These are phyloP conservation scores for Alethe castanea DNA, from an alignment of 2,113 vertebrate genomes.

Conservation along the genomic window DNA sequence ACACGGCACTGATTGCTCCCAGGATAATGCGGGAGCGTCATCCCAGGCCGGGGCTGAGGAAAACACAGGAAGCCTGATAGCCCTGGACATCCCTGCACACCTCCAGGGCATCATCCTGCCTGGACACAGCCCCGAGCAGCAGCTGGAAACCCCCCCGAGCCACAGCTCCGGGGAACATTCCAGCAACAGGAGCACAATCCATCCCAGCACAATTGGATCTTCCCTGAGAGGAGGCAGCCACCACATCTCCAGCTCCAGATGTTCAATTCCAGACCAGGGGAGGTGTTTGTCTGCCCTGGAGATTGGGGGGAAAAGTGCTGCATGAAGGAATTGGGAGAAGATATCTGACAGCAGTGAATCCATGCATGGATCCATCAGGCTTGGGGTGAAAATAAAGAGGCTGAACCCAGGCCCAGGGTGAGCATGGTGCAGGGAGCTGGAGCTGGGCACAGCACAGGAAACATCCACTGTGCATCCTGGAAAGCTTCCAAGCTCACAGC, in stretches of 20 bases:
- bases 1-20: background rate
- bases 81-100: background rate
- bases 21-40: background rate
- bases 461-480: background rate
- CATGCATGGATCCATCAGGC: fast-evolving
- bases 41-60: background rate
- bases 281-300: background rate
- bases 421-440: background rate
- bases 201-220: background rate
- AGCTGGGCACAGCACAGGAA: background rate
- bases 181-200: background rate
- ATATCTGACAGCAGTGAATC: background rate
- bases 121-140: background rate
- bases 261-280: background rate
- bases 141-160: background rate
- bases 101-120: background rate
- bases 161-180: fast-evolving
- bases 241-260: background rate
- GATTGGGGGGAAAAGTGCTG: background rate
- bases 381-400: background rate
- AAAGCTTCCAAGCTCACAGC: background rate
- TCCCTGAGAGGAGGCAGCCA: background rate
- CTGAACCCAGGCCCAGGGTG: fast-evolving
- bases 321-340: background rate
- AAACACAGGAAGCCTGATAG: background rate